Evolutionary conservation across 2,888 invertebrate genomes (phyloP), one percentile per base, ranked within the genome.

Genomic region (Epirrhoe alternata): DNA sequence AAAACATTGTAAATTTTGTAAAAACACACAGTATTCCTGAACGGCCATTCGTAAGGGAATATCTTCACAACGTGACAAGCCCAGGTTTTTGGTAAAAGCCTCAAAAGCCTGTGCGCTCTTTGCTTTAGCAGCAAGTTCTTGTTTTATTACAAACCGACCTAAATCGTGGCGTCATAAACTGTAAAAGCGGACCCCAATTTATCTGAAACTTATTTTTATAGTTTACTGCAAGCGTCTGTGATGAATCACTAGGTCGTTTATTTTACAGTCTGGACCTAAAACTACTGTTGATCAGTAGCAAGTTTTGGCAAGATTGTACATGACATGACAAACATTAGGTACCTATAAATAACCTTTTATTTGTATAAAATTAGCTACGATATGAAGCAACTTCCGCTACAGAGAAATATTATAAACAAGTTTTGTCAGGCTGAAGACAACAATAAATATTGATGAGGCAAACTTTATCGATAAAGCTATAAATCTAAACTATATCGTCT

Each of bases 81-180:
- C 38, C 38, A 42, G 38, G 38, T 42, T 42, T 42, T 12, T 5
- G 12, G 38, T 42, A 12, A 42, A 42, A 42, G 12, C 12, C 12
- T 42, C 38, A 42, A 42, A 42, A 5, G 38, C 12, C 38, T 42
- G 38, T 42, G 12, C 12, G 12, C 38, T 42, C 38, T 71, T 68
- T 73, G 68, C 70, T 74, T 73, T 71, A 71, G 69, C 66, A 64
- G 71, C 66, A 69, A 62, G 61, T 69, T 56, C 63, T 38, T 61
- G 52, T 57, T 70, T 70, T 70, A 68, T 67, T 42, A 66, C 64
- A 38, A 54, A 17, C 33, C n/a, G 47, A 56, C 62, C 64, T 58
- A 69, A 64, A 68, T 68, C 54, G 64, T 63, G 45, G 52, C 55
- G 59, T 54, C 42, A 65, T 59, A 58, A 52, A 64, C 38, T 58